Conservation (phyloP, 2,113 vertebrate species). For the Heterotilapia buettikoferi region DNA sequence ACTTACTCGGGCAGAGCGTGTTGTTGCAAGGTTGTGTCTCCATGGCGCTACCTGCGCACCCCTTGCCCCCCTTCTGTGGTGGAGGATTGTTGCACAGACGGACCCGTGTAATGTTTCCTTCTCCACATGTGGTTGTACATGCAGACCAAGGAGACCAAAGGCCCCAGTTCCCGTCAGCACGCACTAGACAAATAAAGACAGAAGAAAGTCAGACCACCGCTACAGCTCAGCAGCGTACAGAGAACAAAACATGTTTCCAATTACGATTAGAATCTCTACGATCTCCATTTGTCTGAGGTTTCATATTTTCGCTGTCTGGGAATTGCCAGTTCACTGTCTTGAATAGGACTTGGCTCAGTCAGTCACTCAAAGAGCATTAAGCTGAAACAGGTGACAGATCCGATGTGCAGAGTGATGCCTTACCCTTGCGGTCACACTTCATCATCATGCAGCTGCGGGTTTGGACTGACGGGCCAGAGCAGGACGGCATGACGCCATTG, state of each 20-base stretch:
- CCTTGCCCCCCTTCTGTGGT: slow-evolving; percentile 83
- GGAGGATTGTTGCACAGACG: slow-evolving; percentile 90
- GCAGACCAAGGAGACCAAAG: slow-evolving; percentile 97
- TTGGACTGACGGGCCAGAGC: slow-evolving; percentile 87
- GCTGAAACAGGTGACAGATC: background rate
- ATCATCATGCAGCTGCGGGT: slow-evolving; percentile 85
- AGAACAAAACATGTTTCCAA: slow-evolving; percentile 26
- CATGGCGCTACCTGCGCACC: slow-evolving; percentile 76
- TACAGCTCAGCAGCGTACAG: background rate
- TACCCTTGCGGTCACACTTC: slow-evolving; percentile 88
- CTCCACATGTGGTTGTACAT: slow-evolving; percentile 88
- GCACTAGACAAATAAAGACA: slow-evolving; percentile 65
- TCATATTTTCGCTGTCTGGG: background rate
- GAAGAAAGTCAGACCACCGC: background rate
- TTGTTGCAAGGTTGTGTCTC: slow-evolving; percentile 81
- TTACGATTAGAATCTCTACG: slow-evolving; percentile 4
- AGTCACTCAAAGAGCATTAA: background rate
- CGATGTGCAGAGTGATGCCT: slow-evolving; percentile 15
- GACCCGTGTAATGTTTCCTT: slow-evolving; percentile 83
- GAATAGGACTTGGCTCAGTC: background rate
- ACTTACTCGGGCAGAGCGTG: slow-evolving; percentile 83
- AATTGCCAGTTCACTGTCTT: background rate
- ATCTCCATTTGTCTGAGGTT: background rate
- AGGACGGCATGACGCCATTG: slow-evolving; percentile 83
- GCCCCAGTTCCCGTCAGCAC: slow-evolving; percentile 87